Evolutionary conservation across 1,140 invertebrate genomes (phyloP), one percentile per base, ranked within the genome.

Genomic region (Camponotus pennsylvanicus): DNA sequence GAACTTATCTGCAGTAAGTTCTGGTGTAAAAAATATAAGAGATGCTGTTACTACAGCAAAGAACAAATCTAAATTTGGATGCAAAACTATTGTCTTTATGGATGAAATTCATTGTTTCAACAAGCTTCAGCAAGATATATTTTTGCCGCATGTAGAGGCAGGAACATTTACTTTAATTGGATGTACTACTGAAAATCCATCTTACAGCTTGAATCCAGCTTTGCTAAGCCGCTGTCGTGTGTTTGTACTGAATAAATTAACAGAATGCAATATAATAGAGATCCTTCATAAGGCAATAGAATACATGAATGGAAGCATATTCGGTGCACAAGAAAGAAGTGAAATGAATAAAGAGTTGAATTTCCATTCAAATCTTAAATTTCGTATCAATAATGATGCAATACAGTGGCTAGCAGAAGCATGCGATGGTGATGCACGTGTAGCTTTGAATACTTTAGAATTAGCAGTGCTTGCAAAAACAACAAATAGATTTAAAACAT

Each of bases 31-130:
- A 95, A 97, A 97, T 94, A 96, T 98, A 0, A 97, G 97, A 92
- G 96, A 97, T 93, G 95, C 96, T 11, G 96, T 97, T 34, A 96
- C 96, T 87, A 93, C 96, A 45, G 97, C 97, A 18, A 96, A 97
- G 94, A 97, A 96, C 94, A 96, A 97, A 92, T 91, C 94, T 59
- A 96, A 96, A 88, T 96, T 96, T 87, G 96, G 96, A 87, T 95
- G 96, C 83, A 96, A 96, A 89, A 98, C 97, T 45, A 95, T 98
- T 84, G 93, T 98, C n/a, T 98, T 98, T 93, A 97, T 98, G 96
- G 98, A 98, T 96, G 97, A 98, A 95, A 98, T 98, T 91, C 98
- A 98, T 94, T 96, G 97, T 52, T 98, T 98, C 90, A 98, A 98
- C 93, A 98, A 98, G 95, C 93, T 97, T 40, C 97, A 98, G 91